Evolutionary conservation across 2,113 vertebrate genomes (phyloP).

Genomic region (Arizona elegans): DNA sequence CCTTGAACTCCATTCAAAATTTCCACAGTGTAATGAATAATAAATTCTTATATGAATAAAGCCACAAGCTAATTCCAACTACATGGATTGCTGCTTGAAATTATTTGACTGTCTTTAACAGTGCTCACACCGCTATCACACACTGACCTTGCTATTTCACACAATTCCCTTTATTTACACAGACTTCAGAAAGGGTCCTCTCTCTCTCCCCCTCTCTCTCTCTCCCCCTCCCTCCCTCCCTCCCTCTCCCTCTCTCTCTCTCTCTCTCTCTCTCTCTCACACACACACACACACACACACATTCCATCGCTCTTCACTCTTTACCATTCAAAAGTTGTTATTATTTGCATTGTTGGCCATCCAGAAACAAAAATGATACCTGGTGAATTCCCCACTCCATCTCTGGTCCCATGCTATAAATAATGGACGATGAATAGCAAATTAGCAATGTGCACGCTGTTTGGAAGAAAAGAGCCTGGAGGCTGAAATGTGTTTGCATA

Average conservation of each 20-base stretch:
- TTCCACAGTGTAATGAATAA: neutral
- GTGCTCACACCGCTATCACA: fast-evolving
- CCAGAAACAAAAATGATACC: slow-evolving; percentile 3
- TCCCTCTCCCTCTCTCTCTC: neutral
- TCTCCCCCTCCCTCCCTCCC: neutral
- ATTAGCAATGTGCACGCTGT: slow-evolving; percentile 2
- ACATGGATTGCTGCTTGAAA: neutral
- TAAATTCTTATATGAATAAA: neutral
- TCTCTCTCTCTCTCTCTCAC: neutral
- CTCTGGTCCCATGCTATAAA: neutral
- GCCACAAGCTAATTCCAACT: neutral
- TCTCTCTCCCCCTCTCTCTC: neutral
- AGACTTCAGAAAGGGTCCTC: neutral
- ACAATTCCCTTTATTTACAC: neutral
- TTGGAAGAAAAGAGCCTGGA: neutral
- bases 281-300: neutral
- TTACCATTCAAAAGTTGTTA: neutral
- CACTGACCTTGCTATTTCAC: neutral
- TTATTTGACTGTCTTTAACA: neutral
- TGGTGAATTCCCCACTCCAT: slow-evolving; percentile 17
- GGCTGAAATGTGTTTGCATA: slow-evolving; percentile 30
- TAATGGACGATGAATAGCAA: slow-evolving; percentile 24
- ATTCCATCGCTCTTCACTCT: neutral
- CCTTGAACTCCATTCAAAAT: neutral
- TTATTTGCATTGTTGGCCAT: neutral